Conservation (phyloP, 2,113 vertebrate species). For the Leucopternis melanops region DNA sequence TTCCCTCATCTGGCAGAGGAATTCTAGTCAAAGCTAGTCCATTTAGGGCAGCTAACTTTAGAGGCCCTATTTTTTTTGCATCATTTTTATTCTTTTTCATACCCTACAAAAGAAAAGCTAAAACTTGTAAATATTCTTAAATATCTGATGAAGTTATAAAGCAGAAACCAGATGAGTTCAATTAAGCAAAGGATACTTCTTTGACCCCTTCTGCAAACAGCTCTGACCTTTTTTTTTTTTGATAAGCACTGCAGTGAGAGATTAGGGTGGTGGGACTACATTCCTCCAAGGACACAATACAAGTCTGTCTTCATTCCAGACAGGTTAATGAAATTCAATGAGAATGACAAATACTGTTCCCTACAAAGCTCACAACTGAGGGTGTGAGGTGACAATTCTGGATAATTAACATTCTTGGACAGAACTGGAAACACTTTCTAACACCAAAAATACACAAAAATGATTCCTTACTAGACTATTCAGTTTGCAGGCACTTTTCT, state of each 20-base stretch:
- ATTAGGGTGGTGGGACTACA: slow-evolving; percentile 35
- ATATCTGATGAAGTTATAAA: background rate
- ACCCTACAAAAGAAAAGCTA: slow-evolving; percentile 74
- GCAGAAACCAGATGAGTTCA: background rate
- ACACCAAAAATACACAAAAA: background rate
- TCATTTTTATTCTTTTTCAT: slow-evolving; percentile 90
- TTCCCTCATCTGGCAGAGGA: slow-evolving; percentile 79
- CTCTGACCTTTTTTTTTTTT: background rate
- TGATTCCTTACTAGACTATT: background rate
- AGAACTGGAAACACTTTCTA: background rate
- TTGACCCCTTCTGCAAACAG: background rate
- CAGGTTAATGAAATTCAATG: slow-evolving; percentile 27
- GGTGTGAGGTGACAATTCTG: background rate
- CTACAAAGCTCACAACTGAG: slow-evolving; percentile 29
- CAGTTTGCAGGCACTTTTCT: background rate
- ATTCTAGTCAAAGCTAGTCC: slow-evolving; percentile 84
- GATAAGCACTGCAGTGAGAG: background rate
- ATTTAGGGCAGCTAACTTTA: slow-evolving; percentile 89
- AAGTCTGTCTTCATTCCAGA: slow-evolving; percentile 63
- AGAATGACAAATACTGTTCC: slow-evolving; percentile 34
- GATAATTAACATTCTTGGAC: slow-evolving; percentile 14
- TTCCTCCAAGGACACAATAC: slow-evolving; percentile 63
- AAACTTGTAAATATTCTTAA: background rate
- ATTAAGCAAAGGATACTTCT: background rate
- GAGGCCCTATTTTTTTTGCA: slow-evolving; percentile 87